Percentiles rank a stretch among this genome's conserved stretches.
phyloP scores from a whole-genome alignment of 2,888 invertebrate genomes.

The Macrosoma leucophasiata region DNA sequence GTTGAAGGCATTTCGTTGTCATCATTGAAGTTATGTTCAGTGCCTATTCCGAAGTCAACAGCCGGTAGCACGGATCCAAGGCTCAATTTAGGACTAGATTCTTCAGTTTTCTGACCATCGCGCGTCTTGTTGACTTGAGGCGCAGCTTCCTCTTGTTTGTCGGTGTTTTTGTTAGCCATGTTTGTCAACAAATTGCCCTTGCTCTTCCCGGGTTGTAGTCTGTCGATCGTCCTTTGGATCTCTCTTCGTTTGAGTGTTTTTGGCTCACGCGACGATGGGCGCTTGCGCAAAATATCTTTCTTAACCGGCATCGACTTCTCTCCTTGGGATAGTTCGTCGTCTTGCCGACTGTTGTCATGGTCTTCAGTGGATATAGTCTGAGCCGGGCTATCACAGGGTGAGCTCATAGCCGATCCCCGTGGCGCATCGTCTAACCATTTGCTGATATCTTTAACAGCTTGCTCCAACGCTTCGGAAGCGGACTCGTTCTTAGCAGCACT shows the following conservation, averaged over 20 bases:
- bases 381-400: conserved; percentile 86
- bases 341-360: conserved; percentile 61
- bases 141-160: conserved; percentile 76
- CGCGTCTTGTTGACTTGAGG: conserved; percentile 75
- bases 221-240: conserved; percentile 87
- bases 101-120: conserved; percentile 77
- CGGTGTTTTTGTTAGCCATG: conserved; percentile 68
- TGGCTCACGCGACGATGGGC: conserved; percentile 57
- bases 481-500: conserved; percentile 72
- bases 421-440: conserved; percentile 93
- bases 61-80: conserved; percentile 88
- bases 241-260: conserved; percentile 77
- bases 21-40: conserved; percentile 78
- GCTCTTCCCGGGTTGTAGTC: conserved; percentile 90
- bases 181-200: conserved; percentile 89
- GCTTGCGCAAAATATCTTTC: conserved; percentile 68
- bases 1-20: conserved; percentile 36
- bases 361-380: conserved; percentile 80
- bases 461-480: conserved; percentile 73
- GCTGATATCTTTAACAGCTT: conserved; percentile 90
- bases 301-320: conserved; percentile 46
- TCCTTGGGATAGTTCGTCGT: conserved; percentile 56
- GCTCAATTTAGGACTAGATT: conserved; percentile 87
- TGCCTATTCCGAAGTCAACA: conserved; percentile 80
- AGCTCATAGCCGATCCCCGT: conserved; percentile 83